These are phyloP conservation scores for Bettongia penicillata DNA, from an alignment of 2,113 vertebrate species.

Conservation along the genomic window DNA sequence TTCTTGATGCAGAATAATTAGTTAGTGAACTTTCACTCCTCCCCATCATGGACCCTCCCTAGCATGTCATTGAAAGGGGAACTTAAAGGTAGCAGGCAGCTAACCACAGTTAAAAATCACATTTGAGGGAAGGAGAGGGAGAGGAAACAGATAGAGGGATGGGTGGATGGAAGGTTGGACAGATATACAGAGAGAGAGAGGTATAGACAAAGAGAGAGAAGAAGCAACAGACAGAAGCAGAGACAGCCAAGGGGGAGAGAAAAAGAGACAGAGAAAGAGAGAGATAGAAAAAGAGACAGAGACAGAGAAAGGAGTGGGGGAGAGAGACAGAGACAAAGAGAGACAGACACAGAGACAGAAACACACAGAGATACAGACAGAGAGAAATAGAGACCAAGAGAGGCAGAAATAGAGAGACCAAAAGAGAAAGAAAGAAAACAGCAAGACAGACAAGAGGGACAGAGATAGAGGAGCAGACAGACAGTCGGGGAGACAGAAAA, in stretches of 20 bases:
- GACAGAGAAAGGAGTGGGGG: not conserved
- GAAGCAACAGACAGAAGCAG: too few species aligned
- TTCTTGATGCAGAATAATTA: conserved; percentile 31
- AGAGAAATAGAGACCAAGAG: too few species aligned
- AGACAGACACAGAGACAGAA: not conserved
- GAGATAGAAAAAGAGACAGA: not conserved
- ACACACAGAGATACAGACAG: not conserved
- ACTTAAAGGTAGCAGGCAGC: conserved; percentile 37
- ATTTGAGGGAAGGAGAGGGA: not conserved
- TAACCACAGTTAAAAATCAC: conserved; percentile 29
- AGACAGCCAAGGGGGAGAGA: too few species aligned
- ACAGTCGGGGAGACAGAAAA: not conserved
- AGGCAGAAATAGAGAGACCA: too few species aligned
- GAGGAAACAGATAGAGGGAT: not conserved
- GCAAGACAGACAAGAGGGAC: not conserved
- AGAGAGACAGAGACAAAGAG: not conserved
- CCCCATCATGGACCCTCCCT: not conserved
- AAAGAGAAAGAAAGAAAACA: not conserved
- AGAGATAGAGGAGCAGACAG: not conserved
- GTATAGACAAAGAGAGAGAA: too few species aligned
- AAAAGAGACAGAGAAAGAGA: not conserved
- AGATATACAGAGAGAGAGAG: not conserved
- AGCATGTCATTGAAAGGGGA: conserved; percentile 57
- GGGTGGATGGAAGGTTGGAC: not conserved
- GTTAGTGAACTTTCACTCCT: conserved; percentile 30